Percentiles rank a stretch among this genome's conserved stretches.
Conservation (phyloP, 2,113 vertebrate species). For the Seriola quinqueradiata region DNA sequence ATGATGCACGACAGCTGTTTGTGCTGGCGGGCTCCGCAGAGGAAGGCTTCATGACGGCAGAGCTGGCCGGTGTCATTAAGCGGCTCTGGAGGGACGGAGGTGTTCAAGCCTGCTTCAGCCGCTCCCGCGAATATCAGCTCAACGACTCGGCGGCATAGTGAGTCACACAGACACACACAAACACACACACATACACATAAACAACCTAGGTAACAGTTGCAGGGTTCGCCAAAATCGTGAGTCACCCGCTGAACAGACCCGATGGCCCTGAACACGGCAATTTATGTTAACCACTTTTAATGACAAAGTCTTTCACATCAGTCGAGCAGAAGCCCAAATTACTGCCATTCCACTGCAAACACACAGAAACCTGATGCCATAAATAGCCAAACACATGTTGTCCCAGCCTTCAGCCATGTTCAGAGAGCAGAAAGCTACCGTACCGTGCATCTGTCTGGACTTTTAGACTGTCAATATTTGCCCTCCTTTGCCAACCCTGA, state of each 20-base stretch:
- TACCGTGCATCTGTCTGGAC: conserved; percentile 47
- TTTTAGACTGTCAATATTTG: conserved; percentile 77
- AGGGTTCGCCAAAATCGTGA: conserved; percentile 12
- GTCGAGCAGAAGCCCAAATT: conserved; percentile 15
- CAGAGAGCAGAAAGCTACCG: conserved; percentile 27
- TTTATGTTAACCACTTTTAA: conserved; percentile 25
- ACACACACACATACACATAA: conserved; percentile 26
- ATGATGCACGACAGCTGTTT: conserved; percentile 97
- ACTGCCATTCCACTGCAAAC: conserved; percentile 25
- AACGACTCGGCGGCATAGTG: conserved; percentile 99
- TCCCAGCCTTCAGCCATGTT: not conserved
- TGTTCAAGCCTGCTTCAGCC: conserved; percentile 96
- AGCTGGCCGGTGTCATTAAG: conserved; percentile 97
- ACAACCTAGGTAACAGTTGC: conserved; percentile 13
- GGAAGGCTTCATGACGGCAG: conserved; percentile 97
- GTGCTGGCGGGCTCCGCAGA: conserved; percentile 96
- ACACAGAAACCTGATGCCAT: conserved; percentile 14
- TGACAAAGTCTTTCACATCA: not conserved
- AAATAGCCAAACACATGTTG: conserved; percentile 9
- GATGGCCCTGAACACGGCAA: not conserved
- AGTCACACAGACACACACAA: conserved; percentile 75
- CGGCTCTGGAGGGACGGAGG: conserved; percentile 96
- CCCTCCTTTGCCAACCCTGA: conserved; percentile 23
- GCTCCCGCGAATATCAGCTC: conserved; percentile 98
- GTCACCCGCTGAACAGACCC: conserved; percentile 20